Percentiles rank a stretch among this genome's conserved stretches.
Conservation (phyloP, 2,888 invertebrate genomes). For the Tridacna gigas region DNA sequence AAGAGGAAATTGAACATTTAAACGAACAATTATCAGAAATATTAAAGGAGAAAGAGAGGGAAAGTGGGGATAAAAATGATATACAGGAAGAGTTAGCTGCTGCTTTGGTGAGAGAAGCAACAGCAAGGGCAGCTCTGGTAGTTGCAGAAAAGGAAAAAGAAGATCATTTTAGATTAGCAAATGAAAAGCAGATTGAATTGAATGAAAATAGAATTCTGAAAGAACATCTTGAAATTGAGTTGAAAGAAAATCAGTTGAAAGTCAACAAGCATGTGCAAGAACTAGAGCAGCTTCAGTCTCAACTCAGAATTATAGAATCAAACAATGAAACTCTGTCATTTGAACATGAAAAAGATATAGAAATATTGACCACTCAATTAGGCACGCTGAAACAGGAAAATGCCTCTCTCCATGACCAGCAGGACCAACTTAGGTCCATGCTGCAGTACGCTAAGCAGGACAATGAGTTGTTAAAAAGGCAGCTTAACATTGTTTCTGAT, state of each 20-base stretch:
- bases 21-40: background rate
- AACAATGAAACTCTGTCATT: background rate
- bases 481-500: background rate
- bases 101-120: constrained; percentile 26
- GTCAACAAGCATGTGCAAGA: background rate
- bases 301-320: background rate
- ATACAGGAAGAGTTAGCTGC: constrained; percentile 40
- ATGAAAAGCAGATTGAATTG: background rate
- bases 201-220: background rate
- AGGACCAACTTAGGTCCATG: background rate
- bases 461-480: background rate
- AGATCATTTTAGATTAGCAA: background rate
- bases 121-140: constrained; percentile 18
- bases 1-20: background rate
- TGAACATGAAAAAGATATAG: background rate
- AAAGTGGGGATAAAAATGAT: constrained; percentile 40
- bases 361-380: background rate
- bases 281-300: background rate
- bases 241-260: background rate
- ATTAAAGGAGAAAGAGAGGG: constrained; percentile 25
- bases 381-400: background rate
- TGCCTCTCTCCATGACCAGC: background rate
- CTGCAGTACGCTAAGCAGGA: background rate
- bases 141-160: constrained; percentile 24
- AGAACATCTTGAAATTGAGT: background rate